A percentile compares a stretch with the other conserved stretches of the same genome.
Evolutionary conservation across 2,797 vertebrate genomes (phyloP).

Genomic region (Ctenopoma kingsleyae): DNA sequence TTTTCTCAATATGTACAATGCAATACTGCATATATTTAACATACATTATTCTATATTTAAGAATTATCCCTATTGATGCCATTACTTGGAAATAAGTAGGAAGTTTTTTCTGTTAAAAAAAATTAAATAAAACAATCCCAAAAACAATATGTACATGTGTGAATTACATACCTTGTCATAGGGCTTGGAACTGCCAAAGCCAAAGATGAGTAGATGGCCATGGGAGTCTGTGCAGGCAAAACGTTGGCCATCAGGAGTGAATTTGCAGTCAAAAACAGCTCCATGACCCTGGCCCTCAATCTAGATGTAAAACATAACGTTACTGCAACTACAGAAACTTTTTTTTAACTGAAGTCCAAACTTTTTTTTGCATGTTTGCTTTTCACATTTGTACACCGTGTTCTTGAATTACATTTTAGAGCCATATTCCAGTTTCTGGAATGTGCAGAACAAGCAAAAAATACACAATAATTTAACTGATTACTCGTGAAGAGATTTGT

Average conservation of each 20-base stretch:
- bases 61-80: too few species aligned
- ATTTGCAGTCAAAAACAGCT: constrained; percentile 98
- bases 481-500: background rate
- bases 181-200: constrained; percentile 93
- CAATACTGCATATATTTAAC: background rate
- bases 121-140: too few species aligned
- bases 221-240: constrained; percentile 98
- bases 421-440: background rate
- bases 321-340: constrained; percentile 1
- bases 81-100: too few species aligned
- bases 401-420: background rate
- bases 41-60: background rate
- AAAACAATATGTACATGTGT: background rate
- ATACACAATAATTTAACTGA: background rate
- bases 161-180: constrained; percentile 91
- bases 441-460: background rate
- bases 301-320: constrained; percentile 74
- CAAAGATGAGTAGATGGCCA: constrained; percentile 95
- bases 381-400: background rate
- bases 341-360: background rate
- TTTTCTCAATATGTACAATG: background rate
- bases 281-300: constrained; percentile 98
- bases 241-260: constrained; percentile 95
- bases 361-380: background rate
- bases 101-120: too few species aligned